Evolutionary conservation across 2,888 invertebrate genomes (phyloP).

Genomic region (Patella depressa): DNA sequence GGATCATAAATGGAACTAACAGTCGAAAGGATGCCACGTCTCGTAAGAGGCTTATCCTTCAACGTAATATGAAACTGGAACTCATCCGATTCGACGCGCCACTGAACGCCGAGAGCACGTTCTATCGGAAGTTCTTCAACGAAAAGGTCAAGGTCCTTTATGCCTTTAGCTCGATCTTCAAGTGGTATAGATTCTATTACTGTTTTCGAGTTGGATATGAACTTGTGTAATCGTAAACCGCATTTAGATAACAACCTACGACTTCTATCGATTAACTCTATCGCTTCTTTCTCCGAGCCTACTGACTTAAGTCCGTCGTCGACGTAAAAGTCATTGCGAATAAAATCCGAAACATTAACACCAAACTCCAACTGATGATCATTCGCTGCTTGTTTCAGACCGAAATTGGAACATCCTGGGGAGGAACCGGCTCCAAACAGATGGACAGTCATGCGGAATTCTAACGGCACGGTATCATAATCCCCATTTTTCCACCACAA

Average conservation of each 20-base stretch:
- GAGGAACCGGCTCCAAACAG: slow-evolving; percentile 39
- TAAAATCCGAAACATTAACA: slow-evolving; percentile 29
- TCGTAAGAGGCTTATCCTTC: too few relatives aligned
- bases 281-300: too few relatives aligned
- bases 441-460: slow-evolving; percentile 37
- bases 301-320: slow-evolving; percentile 36
- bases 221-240: slow-evolving; percentile 41
- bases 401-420: slow-evolving; percentile 37
- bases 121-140: slow-evolving; percentile 1
- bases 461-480: slow-evolving; percentile 5
- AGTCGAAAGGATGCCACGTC: neutral
- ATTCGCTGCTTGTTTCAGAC: slow-evolving; percentile 26
- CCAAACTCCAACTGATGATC: slow-evolving; percentile 25
- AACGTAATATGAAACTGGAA: neutral
- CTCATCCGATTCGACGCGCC: neutral
- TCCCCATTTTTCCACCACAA: slow-evolving; percentile 30
- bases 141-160: slow-evolving; percentile 18
- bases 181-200: slow-evolving; percentile 33
- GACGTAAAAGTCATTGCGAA: slow-evolving; percentile 40
- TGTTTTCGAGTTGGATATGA: slow-evolving; percentile 39
- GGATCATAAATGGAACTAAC: slow-evolving; percentile 23
- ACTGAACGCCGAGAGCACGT: slow-evolving; percentile 1
- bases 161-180: slow-evolving; percentile 33
- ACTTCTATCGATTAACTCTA: too few relatives aligned
- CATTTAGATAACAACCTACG: slow-evolving; percentile 16